Evolutionary conservation across 2,113 vertebrate genomes (phyloP).

Genomic region (Grallaria varia): DNA sequence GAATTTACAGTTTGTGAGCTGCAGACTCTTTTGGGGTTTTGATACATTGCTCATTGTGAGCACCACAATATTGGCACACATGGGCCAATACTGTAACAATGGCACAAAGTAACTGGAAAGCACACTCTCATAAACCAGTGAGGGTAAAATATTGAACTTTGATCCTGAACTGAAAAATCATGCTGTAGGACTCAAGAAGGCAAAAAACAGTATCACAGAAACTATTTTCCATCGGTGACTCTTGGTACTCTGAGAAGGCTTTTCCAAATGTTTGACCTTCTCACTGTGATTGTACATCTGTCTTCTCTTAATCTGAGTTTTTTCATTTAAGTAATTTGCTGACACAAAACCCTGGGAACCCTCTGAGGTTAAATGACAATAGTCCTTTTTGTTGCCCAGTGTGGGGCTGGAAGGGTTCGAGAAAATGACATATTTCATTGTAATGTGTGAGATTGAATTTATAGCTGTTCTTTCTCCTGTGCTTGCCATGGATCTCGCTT

Average conservation of each 20-base stretch:
- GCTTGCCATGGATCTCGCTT: not conserved
- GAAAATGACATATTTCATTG: not conserved
- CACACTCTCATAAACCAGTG: not conserved
- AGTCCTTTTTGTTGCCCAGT: not conserved
- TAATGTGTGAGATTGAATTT: not conserved
- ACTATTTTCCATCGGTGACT: not conserved
- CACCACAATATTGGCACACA: accelerated
- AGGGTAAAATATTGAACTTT: not conserved
- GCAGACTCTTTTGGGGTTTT: not conserved
- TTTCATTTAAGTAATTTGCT: not conserved
- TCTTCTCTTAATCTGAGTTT: not conserved
- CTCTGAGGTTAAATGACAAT: not conserved
- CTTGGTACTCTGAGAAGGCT: not conserved
- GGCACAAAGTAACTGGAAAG: not conserved
- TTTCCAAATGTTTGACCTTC: not conserved
- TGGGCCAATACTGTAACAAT: not conserved
- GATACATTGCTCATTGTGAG: not conserved
- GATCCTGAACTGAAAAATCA: not conserved
- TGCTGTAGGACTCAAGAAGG: not conserved
- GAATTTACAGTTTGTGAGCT: not conserved
- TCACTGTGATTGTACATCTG: not conserved
- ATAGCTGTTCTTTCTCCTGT: not conserved
- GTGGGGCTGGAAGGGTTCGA: accelerated
- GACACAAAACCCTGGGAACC: not conserved
- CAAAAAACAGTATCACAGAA: not conserved